These are phyloP conservation scores for Nymphalis polychloros DNA, from an alignment of 2,888 invertebrate genomes.

Conservation along the genomic window DNA sequence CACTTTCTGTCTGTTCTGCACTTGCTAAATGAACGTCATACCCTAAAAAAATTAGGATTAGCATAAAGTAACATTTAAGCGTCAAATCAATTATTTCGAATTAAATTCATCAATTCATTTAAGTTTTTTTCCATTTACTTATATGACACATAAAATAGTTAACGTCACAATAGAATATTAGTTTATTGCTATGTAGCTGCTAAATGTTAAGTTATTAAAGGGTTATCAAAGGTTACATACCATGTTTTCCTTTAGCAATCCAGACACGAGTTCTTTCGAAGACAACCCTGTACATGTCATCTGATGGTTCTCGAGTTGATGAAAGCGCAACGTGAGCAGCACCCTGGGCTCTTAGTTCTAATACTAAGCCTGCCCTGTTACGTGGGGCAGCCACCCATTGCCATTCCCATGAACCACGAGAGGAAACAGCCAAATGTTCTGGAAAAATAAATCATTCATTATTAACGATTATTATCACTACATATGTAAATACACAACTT, in stretches of 20 bases:
- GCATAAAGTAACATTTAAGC: not conserved
- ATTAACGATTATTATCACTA: not conserved
- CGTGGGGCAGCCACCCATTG: conserved; percentile 85
- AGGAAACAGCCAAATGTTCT: conserved; percentile 85
- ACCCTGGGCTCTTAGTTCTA: conserved; percentile 81
- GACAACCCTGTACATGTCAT: conserved; percentile 84
- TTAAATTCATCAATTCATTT: not conserved
- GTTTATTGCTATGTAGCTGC: no score
- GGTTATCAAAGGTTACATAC: conserved; percentile 54
- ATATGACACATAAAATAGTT: no score
- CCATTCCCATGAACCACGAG: conserved; percentile 83
- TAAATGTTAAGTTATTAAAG: no score
- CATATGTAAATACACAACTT: not conserved
- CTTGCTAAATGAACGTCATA: conserved; percentile 84
- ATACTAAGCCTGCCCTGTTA: conserved; percentile 83
- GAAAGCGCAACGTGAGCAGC: conserved; percentile 83
- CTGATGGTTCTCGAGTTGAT: conserved; percentile 76
- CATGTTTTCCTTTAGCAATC: conserved; percentile 85
- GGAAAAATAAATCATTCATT: conserved; percentile 77
- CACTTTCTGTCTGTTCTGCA: conserved; percentile 80
- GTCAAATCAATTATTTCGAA: not conserved
- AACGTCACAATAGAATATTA: no score
- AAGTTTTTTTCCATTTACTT: no score
- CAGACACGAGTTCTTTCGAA: conserved; percentile 83
- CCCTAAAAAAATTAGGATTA: conserved; percentile 65